Conservation (phyloP, 2,797 vertebrate genomes). For the Phylloscopus collybita region DNA sequence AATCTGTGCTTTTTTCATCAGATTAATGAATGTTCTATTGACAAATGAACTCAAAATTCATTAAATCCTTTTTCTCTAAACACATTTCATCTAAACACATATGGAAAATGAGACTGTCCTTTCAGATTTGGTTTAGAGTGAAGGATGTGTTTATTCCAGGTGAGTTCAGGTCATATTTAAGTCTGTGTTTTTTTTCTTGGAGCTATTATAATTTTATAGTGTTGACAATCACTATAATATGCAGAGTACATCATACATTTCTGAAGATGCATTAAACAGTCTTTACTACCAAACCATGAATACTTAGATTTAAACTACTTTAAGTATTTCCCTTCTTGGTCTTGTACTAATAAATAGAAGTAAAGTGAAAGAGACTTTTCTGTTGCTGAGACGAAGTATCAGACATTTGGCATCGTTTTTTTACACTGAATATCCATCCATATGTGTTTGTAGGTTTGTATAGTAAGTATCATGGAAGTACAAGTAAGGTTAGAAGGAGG, state of each 20-base stretch:
- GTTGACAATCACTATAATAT: background rate
- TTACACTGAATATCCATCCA: background rate
- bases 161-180: background rate
- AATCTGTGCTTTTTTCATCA: background rate
- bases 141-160: background rate
- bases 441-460: background rate
- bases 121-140: background rate
- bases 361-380: background rate
- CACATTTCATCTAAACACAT: fast-evolving
- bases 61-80: background rate
- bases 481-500: background rate
- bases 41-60: background rate
- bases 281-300: background rate
- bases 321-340: background rate
- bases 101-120: background rate
- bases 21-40: background rate
- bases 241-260: background rate
- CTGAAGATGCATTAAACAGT: background rate
- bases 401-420: background rate
- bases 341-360: background rate
- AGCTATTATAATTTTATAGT: background rate
- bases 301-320: background rate
- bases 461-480: background rate
- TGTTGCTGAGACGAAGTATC: background rate
- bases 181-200: background rate